phyloP scores from a whole-genome alignment of 1,140 invertebrate genomes.

The Odontomachus brunneus region DNA sequence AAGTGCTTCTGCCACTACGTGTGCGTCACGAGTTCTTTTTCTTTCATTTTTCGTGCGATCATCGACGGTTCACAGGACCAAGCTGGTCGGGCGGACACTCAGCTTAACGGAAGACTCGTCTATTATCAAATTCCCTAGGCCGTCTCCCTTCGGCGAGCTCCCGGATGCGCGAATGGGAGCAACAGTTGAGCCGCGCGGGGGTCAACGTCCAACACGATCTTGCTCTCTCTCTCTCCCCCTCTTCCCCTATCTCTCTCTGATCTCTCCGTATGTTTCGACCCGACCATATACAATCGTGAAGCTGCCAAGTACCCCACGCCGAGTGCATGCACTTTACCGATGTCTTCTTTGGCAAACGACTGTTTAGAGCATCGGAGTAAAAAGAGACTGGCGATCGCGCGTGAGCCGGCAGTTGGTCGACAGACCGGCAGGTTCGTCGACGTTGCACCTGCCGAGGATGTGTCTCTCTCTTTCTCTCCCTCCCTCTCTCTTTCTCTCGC shows the following conservation, averaged over 20 bases:
- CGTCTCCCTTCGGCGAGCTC: conserved; percentile 54
- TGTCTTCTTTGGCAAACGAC: conserved; percentile 66
- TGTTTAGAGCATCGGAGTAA: conserved; percentile 33
- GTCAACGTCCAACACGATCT: conserved; percentile 72
- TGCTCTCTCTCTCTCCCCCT: conserved; percentile 39
- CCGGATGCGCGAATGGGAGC: conserved; percentile 73
- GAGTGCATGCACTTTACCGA: conserved; percentile 39
- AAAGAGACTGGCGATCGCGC: conserved; percentile 5
- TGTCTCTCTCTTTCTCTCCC: too few species aligned
- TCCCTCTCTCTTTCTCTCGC: too few species aligned
- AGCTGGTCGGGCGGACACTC: not conserved
- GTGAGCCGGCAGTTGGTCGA: conserved; percentile 33
- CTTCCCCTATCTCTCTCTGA: not conserved
- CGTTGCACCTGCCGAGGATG: conserved; percentile 61
- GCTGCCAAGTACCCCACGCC: conserved; percentile 70
- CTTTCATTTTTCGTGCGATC: not conserved
- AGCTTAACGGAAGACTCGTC: conserved; percentile 55
- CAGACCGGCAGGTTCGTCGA: conserved; percentile 31
- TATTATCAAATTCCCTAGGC: conserved; percentile 65
- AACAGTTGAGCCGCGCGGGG: conserved; percentile 73
- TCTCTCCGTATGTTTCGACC: conserved; percentile 43
- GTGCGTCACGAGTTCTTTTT: not conserved
- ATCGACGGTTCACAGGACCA: not conserved
- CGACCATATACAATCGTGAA: conserved; percentile 51
- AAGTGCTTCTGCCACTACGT: not conserved